Evolutionary conservation across 2,113 vertebrate species (phyloP), one percentile per base, ranked within the genome.

Genomic region (Todiramphus saurophagus): DNA sequence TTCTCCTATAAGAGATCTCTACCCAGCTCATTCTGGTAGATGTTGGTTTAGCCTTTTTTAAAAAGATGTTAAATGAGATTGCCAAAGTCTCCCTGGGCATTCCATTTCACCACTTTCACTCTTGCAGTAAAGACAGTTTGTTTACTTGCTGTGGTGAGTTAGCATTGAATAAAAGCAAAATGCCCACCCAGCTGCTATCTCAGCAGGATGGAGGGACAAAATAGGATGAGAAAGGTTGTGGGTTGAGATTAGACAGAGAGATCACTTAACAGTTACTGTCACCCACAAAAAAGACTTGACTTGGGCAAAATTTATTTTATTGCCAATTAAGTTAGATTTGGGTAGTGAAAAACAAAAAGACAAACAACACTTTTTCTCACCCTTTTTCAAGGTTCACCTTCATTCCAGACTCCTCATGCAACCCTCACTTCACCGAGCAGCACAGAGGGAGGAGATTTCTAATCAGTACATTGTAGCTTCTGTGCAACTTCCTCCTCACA

Each of bases 361-460:
- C 6, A 24, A 84, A 84, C 28, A 27, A 4, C 20, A 39, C 6
- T 3, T 66, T 78, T 74, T 35, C 17, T 82, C 51, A n/a, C 7
- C 23, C 5, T 75, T 79, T 62, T 67, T 50, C 12, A 66, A 58
- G 30, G 27, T 6, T 58, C 9, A 24, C 4, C 35, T 79, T 81
- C 7, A 44, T 9, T 55, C 33, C 19, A 58, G 27, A 33, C 11
- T 53, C 46, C 41, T 37, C 5, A 2, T 2, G n/a, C 5, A 60
- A 43, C 15, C 3, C 8, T 10, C 20, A 33, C 4, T 10, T 15
- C 2, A 0, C 3, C 0, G 0, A 79, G 51, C 18, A 50, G 25
- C 3, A 1, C 14, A 37, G 46, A 5, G 5, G 6, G 2, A 9
- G 28, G 33, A 8, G 11, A 12, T 5, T 16, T 75, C 28, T 23